A percentile compares a stretch with the other conserved stretches of the same genome.
Evolutionary conservation across 2,113 vertebrate genomes (phyloP).

Genomic region (Apodemus speciosus): DNA sequence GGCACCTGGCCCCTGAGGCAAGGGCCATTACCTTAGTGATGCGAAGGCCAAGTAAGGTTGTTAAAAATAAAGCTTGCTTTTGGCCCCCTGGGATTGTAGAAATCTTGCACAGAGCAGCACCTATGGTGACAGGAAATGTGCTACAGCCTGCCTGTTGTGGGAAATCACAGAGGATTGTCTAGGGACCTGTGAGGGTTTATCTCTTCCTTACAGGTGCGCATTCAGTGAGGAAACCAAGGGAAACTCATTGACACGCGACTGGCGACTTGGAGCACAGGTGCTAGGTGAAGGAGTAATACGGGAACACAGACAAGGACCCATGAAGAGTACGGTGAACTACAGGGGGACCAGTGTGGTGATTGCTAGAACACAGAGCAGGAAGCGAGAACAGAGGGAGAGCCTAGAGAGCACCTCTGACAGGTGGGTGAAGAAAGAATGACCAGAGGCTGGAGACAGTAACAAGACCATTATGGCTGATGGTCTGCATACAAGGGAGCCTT

Average conservation of each 20-base stretch:
- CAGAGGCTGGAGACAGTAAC: background rate
- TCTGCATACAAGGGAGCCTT: background rate
- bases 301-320: background rate
- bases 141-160: background rate
- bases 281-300: background rate
- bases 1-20: background rate
- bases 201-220: too few species aligned
- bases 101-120: background rate
- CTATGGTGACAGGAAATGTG: background rate
- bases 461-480: background rate
- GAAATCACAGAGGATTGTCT: background rate
- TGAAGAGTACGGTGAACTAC: background rate
- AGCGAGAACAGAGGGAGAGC: background rate
- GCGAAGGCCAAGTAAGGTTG: background rate
- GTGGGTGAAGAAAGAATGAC: background rate
- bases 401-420: background rate
- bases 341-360: background rate
- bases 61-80: slow-evolving; percentile 6
- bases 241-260: background rate
- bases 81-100: background rate
- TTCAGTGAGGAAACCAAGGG: background rate
- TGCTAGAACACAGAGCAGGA: background rate
- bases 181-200: background rate
- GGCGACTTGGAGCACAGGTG: background rate
- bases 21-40: background rate